Percentiles rank a stretch among this genome's conserved stretches.
Evolutionary conservation across 2,888 invertebrate species (phyloP).

Genomic region (Leptopilina drosophilae): DNA sequence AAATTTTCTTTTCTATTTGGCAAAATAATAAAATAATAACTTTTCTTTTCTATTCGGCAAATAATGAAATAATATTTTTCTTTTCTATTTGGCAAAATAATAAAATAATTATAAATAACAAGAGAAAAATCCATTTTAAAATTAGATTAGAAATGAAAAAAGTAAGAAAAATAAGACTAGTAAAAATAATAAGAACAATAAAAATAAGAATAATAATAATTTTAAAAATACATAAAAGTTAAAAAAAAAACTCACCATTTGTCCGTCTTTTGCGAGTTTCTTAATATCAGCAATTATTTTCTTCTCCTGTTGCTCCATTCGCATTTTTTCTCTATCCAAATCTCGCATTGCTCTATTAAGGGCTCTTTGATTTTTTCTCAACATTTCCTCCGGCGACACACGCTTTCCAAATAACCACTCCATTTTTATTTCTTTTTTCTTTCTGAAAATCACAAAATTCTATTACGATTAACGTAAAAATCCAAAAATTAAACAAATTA

Average conservation of each 20-base stretch:
- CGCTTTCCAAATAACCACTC: conserved; percentile 98
- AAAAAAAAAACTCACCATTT: conserved; percentile 85
- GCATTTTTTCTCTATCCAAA: conserved; percentile 93
- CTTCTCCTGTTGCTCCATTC: conserved; percentile 99
- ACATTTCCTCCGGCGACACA: conserved; percentile 98
- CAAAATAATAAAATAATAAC: no score
- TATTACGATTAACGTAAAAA: no score
- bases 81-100: no score
- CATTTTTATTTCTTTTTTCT: conserved; percentile 79
- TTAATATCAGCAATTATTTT: conserved; percentile 99
- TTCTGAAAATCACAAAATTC: not conserved
- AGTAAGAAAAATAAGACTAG: not conserved
- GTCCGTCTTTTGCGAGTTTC: conserved; percentile 98
- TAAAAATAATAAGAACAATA: not conserved
- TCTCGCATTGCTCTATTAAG: conserved; percentile 99
- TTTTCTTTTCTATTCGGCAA: no score
- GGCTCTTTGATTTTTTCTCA: conserved; percentile 98
- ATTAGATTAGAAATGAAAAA: not conserved
- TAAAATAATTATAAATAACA: no score
- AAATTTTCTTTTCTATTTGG: no score
- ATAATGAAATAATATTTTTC: no score
- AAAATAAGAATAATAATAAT: not conserved
- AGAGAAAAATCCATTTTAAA: not conserved
- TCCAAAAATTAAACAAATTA: no score
- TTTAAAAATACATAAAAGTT: no score